Evolutionary conservation across 2,888 invertebrate genomes (phyloP).

Genomic region (Muschampia plurimacula): DNA sequence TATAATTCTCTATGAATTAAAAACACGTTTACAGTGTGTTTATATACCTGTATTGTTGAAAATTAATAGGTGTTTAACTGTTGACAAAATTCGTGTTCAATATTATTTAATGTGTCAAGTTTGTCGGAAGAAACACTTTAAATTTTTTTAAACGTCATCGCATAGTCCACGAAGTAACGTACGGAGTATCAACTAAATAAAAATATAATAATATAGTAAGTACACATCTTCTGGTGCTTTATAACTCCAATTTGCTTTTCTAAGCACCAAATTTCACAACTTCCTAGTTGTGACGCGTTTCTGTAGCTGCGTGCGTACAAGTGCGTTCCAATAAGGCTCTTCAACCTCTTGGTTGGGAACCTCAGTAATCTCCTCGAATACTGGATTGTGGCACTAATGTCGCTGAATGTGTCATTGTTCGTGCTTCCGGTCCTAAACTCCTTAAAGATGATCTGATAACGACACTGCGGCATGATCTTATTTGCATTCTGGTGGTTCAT

Average conservation of each 20-base stretch:
- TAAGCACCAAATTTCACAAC: too few species aligned
- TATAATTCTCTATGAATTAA: too few species aligned
- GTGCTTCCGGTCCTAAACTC: slow-evolving; percentile 65
- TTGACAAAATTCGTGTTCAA: too few species aligned
- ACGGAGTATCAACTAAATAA: too few species aligned
- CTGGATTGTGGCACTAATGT: slow-evolving; percentile 67
- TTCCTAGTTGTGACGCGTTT: not conserved
- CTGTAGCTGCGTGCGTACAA: not conserved
- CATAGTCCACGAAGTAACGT: too few species aligned
- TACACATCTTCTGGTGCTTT: not conserved
- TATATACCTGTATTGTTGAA: too few species aligned
- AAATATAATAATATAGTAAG: too few species aligned
- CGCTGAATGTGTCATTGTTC: slow-evolving; percentile 70
- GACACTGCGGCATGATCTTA: slow-evolving; percentile 14
- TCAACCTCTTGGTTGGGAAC: slow-evolving; percentile 29
- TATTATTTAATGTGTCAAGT: too few species aligned
- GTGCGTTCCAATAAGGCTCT: slow-evolving; percentile 5
- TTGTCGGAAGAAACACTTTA: too few species aligned
- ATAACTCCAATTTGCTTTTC: not conserved
- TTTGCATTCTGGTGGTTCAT: slow-evolving; percentile 30
- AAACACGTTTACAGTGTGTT: too few species aligned
- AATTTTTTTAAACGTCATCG: too few species aligned
- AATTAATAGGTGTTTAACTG: too few species aligned
- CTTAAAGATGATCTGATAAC: slow-evolving; percentile 33
- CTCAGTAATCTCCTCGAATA: slow-evolving; percentile 51